Conservation (phyloP, 2,113 vertebrate species). For the Castor canadensis region DNA sequence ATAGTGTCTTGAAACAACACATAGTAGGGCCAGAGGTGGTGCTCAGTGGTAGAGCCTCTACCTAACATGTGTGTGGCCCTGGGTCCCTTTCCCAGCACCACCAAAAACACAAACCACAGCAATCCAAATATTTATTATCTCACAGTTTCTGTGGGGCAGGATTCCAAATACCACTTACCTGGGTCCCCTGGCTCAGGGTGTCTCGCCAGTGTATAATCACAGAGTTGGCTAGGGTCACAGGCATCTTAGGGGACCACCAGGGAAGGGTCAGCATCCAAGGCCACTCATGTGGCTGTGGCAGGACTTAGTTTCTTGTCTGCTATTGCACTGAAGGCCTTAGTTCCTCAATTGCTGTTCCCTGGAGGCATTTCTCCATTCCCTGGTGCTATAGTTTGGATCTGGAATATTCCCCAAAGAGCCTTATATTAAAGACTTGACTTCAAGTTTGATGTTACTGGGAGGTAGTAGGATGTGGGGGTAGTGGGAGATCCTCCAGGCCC, state of each 20-base stretch:
- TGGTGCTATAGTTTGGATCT: not conserved
- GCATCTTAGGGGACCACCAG: not conserved
- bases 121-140: not conserved
- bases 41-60: not conserved
- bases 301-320: not conserved
- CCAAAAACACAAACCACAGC: not conserved
- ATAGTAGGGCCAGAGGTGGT: not conserved
- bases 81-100: not conserved
- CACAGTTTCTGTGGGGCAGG: not conserved
- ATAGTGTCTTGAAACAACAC: not conserved
- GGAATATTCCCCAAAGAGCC: not conserved
- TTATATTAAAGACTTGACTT: not conserved
- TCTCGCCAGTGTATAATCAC: not conserved
- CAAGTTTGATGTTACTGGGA: not conserved
- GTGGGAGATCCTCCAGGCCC: not conserved
- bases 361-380: not conserved
- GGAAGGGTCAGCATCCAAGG: not conserved
- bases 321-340: not conserved
- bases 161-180: not conserved
- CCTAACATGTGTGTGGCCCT: not conserved
- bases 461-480: not conserved
- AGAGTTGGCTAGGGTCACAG: not conserved
- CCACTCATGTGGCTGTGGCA: not conserved
- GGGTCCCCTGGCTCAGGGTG: not conserved
- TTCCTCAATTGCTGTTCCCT: not conserved